Percentiles rank a stretch among this genome's conserved stretches.
Conservation (phyloP, 2,797 vertebrate species). For the Pelochelys cantorii region DNA sequence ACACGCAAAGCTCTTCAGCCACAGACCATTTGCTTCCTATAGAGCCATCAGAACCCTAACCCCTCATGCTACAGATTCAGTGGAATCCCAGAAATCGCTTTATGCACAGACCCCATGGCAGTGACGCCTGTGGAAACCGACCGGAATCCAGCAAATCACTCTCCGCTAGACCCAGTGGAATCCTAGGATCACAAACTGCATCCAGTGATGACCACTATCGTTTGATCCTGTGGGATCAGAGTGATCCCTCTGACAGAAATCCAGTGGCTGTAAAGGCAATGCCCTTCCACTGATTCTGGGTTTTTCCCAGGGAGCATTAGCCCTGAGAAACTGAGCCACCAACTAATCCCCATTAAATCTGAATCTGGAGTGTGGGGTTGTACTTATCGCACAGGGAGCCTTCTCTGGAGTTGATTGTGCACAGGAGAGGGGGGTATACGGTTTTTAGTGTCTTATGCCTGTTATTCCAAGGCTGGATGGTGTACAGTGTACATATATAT, state of each 20-base stretch:
- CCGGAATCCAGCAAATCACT: background rate
- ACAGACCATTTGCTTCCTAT: fast-evolving
- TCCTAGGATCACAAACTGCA: background rate
- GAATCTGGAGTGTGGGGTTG: background rate
- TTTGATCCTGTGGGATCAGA: background rate
- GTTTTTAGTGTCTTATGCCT: background rate
- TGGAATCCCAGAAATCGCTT: background rate
- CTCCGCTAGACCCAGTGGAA: background rate
- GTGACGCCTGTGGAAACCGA: background rate
- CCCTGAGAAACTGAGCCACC: background rate
- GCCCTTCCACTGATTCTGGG: background rate
- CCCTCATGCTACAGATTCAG: background rate
- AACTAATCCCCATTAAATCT: background rate
- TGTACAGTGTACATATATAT: background rate
- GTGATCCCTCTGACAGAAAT: background rate
- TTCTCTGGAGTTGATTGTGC: background rate
- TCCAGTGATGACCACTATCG: background rate
- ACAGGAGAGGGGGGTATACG: background rate
- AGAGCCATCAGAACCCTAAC: background rate
- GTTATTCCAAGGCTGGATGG: background rate
- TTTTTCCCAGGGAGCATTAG: background rate
- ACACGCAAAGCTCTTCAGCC: background rate
- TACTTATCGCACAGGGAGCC: background rate
- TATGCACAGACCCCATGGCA: background rate
- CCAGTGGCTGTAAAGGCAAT: background rate